A percentile compares a stretch with the other conserved stretches of the same genome.
Conservation (phyloP, 2,888 invertebrate genomes). For the Holacanthella duospinosa region DNA sequence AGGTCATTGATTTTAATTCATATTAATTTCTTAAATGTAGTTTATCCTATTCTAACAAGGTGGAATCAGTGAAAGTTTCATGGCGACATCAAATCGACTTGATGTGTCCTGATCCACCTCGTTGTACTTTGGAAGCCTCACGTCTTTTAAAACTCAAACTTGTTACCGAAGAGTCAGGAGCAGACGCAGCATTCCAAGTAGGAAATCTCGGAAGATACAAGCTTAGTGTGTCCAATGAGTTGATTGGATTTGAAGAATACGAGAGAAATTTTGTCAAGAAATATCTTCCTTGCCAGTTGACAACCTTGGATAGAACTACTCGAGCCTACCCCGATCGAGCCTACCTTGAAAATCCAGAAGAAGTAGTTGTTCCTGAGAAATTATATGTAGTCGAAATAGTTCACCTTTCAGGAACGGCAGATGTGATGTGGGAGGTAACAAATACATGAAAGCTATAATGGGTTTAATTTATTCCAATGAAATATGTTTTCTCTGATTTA, state of each 20-base stretch:
- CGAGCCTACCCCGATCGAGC: neutral
- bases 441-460: too few species aligned
- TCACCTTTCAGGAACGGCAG: neutral
- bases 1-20: too few species aligned
- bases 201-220: constrained; percentile 10
- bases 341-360: constrained; percentile 3
- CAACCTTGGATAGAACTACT: neutral
- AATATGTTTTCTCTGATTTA: neutral
- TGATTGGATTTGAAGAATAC: neutral
- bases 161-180: constrained; percentile 3
- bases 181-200: constrained; percentile 5
- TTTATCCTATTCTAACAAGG: neutral
- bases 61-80: neutral
- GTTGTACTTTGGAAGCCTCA: neutral
- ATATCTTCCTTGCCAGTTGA: neutral
- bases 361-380: neutral
- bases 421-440: constrained; percentile 9
- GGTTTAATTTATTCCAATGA: neutral
- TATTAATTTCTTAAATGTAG: too few species aligned
- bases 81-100: constrained; percentile 8
- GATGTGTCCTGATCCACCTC: neutral
- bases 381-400: constrained; percentile 3
- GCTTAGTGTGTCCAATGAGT: neutral
- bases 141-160: neutral
- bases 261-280: neutral